Percentiles rank a stretch among this genome's conserved stretches.
Conservation (phyloP, 2,888 invertebrate genomes). For the Patella depressa region DNA sequence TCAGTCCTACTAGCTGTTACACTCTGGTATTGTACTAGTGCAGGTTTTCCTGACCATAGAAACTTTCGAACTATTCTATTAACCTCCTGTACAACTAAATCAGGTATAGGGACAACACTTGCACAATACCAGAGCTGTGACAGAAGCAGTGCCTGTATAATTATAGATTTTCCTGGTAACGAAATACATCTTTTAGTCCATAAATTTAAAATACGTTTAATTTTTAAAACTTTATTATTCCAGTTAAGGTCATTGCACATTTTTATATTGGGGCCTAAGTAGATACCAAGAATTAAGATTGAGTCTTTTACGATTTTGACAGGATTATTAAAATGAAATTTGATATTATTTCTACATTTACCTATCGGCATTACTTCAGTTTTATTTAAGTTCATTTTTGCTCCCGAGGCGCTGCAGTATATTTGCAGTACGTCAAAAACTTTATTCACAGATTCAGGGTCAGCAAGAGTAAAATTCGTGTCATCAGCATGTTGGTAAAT, state of each 20-base stretch:
- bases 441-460: background rate
- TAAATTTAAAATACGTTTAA: background rate
- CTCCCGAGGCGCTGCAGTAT: background rate
- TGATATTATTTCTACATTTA: background rate
- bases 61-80: no score
- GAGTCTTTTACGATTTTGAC: background rate
- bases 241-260: background rate
- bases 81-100: background rate
- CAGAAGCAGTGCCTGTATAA: background rate
- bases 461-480: no score
- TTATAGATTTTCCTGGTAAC: background rate
- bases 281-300: background rate
- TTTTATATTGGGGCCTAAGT: background rate
- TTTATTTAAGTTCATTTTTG: background rate
- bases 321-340: background rate
- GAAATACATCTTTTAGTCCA: no score
- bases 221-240: background rate
- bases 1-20: background rate
- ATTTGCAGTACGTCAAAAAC: background rate
- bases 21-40: background rate
- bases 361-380: background rate
- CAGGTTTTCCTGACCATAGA: background rate
- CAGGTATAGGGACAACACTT: background rate
- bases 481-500: background rate
- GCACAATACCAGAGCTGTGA: background rate